These are phyloP conservation scores for Rhopalosiphum nymphaeae DNA, from an alignment of 2,888 invertebrate species.

Conservation along the genomic window DNA sequence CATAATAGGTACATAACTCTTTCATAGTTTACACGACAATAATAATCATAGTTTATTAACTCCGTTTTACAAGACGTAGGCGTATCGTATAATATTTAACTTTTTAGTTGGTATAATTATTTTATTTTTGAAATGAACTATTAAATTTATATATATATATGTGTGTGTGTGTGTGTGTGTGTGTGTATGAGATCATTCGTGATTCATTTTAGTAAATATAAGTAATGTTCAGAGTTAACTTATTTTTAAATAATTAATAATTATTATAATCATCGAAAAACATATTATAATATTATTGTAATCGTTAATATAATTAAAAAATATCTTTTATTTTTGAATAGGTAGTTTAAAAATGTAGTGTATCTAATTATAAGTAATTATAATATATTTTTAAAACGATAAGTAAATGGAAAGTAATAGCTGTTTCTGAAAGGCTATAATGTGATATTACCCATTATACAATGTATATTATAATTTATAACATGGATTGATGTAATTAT, in stretches of 20 bases:
- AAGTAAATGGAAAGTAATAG: background rate
- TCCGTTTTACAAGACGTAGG: background rate
- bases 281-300: background rate
- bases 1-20: background rate
- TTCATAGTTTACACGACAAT: background rate
- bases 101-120: background rate
- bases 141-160: background rate
- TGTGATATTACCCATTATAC: background rate
- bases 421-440: background rate
- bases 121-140: background rate
- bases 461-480: background rate
- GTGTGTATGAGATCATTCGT: background rate
- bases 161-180: background rate
- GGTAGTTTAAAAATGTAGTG: background rate
- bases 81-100: background rate
- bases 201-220: background rate
- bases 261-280: background rate
- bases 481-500: background rate
- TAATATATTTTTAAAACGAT: conserved; percentile 24
- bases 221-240: background rate
- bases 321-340: conserved; percentile 43
- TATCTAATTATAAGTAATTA: conserved; percentile 29
- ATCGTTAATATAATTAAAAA: conserved; percentile 23
- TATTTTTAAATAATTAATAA: conserved; percentile 14
- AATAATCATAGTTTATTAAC: background rate